These are phyloP conservation scores for Neodon shergylaensis DNA, from an alignment of 2,113 vertebrate genomes.

Conservation along the genomic window DNA sequence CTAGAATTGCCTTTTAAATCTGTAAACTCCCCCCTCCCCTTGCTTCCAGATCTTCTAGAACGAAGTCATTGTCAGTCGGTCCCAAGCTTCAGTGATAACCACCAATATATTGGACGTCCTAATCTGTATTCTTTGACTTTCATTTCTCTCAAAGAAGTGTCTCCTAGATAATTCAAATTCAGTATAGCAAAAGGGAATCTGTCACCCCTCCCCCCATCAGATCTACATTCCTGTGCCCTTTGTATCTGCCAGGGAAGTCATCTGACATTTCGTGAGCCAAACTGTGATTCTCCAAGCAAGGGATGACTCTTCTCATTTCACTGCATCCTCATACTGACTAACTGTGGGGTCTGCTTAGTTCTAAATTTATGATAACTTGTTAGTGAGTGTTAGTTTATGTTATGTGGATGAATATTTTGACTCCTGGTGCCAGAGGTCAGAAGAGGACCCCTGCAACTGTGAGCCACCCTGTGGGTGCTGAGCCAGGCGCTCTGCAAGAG, in stretches of 20 bases:
- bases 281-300: not conserved
- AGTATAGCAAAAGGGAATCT: not conserved
- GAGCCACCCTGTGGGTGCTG: not conserved
- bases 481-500: not conserved
- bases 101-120: slow-evolving; percentile 19
- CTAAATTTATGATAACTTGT: not conserved
- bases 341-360: not conserved
- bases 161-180: not conserved
- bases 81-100: not conserved
- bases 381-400: too few species aligned
- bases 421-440: not conserved
- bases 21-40: not conserved
- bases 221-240: not conserved
- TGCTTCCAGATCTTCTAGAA: not conserved
- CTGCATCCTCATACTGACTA: not conserved
- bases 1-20: not conserved
- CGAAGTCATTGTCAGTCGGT: slow-evolving; percentile 4
- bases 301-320: not conserved
- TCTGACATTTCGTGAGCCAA: not conserved
- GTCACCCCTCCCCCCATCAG: not conserved
- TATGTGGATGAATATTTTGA: not conserved
- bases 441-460: not conserved
- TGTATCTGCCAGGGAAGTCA: not conserved
- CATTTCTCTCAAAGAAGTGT: slow-evolving; percentile 37
- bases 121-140: slow-evolving; percentile 15